A percentile compares a stretch with the other conserved stretches of the same genome.
Conservation (phyloP, 1,140 invertebrate species). For the Megalopta genalis region DNA sequence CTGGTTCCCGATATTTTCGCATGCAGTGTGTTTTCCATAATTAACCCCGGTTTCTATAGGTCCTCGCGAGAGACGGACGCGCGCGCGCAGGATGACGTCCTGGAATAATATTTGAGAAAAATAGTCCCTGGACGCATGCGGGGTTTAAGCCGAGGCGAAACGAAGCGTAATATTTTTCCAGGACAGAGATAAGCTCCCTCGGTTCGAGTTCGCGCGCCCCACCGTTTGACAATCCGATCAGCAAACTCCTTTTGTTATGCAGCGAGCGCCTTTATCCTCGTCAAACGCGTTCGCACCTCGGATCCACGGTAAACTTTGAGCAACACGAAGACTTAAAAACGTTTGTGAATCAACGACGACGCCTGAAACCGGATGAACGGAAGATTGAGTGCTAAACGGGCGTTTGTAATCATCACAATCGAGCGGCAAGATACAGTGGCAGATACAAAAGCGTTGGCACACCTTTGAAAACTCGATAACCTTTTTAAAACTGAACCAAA, state of each 20-base stretch:
- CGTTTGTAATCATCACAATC: too few species aligned
- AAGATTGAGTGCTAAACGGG: too few species aligned
- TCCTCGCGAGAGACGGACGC: background rate
- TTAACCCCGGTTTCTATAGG: background rate
- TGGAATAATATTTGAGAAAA: constrained; percentile 45
- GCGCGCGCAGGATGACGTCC: background rate
- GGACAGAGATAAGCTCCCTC: constrained; percentile 47
- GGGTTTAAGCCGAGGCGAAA: constrained; percentile 6
- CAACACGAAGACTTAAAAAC: background rate
- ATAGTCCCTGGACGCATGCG: constrained; percentile 10
- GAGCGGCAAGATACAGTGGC: too few species aligned
- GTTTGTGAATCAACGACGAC: too few species aligned
- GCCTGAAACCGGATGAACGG: too few species aligned
- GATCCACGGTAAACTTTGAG: background rate
- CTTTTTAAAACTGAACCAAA: too few species aligned
- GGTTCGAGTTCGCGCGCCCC: constrained; percentile 19
- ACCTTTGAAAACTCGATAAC: too few species aligned
- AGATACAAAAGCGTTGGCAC: too few species aligned
- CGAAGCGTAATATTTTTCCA: constrained; percentile 50
- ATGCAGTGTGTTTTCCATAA: background rate
- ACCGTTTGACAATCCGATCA: constrained; percentile 46
- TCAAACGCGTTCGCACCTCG: constrained; percentile 15
- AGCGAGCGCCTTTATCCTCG: background rate
- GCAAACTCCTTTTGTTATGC: constrained; percentile 42
- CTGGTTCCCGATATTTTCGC: background rate